Evolutionary conservation across 2,113 vertebrate genomes (phyloP), one percentile per base, ranked within the genome.

Genomic region (Crotophaga sulcirostris): DNA sequence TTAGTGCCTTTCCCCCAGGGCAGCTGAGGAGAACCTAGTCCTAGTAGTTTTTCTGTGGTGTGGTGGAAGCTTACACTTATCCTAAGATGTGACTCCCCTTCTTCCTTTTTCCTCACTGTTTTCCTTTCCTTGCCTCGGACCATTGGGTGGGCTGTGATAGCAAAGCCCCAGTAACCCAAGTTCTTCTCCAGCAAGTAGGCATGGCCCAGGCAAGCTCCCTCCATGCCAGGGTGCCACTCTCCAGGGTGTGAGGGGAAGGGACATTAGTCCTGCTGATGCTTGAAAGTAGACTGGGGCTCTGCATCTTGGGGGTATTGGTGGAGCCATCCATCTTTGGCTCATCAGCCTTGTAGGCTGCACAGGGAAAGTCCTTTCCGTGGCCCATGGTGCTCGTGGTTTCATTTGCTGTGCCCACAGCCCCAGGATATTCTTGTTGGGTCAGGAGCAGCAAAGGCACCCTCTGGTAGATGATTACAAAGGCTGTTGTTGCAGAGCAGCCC

Each of bases 1-100:
- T 79, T 31, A 80, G 95, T 94, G 95, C 95, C 90, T 96, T 97
- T 91, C 40, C 54, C 76, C 75, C 40, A 21, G 64, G 72, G 51
- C 81, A 84, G 60, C 20, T 8, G 14, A 52, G 55, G 81, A 92
- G 62, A 82, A 66, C 60, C 81, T 84, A 84, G 70, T 76, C 70
- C 59, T 47, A 91, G 67, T 89, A 84, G 79, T 91, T 78, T 74
- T 77, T 51, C 69, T 89, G 92, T 90, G 92, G 70, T 90, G 91
- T 74, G 70, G 59, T 90, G 91, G 75, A 90, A 94, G 70, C 91
- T 94, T 84, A 80, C 73, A 62, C 51, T 70, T 87, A 73, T 6
- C 85, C 63, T 45, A 29, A 51, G 78, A 42, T 69, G 52, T 90
- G 73, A 63, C 34, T n/a, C 36, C 49, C 75, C n/a, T 45, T 84